These are phyloP conservation scores for Eilema griseolum DNA, from an alignment of 2,888 invertebrate genomes.

Conservation along the genomic window DNA sequence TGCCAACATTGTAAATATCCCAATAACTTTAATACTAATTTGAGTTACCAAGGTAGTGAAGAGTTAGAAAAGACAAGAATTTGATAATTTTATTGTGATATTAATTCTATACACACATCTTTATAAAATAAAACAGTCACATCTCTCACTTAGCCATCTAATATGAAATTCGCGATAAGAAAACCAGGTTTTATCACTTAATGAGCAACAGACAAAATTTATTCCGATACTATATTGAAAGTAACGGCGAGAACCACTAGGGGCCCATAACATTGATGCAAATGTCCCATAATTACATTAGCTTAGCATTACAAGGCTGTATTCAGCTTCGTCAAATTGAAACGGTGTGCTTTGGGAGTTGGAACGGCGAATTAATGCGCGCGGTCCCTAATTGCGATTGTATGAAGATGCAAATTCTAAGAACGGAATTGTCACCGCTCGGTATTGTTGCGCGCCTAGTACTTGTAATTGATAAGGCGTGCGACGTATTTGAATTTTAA, in stretches of 20 bases:
- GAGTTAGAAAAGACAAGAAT: no score
- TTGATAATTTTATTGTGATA: neutral
- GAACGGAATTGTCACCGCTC: constrained; percentile 74
- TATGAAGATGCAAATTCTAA: constrained; percentile 83
- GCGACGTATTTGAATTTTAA: constrained; percentile 81
- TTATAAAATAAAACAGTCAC: neutral
- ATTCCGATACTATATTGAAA: constrained; percentile 72
- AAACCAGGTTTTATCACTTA: constrained; percentile 27
- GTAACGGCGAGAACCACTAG: constrained; percentile 70
- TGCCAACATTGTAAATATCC: no score
- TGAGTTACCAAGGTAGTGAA: no score
- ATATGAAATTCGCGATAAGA: constrained; percentile 4
- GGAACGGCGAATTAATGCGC: constrained; percentile 50
- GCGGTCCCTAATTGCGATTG: constrained; percentile 80
- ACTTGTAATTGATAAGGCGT: constrained; percentile 85
- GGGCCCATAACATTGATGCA: constrained; percentile 77
- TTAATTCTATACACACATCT: no score
- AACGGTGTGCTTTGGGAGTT: constrained; percentile 48
- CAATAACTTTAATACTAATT: no score
- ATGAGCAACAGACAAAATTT: constrained; percentile 52
- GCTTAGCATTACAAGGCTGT: constrained; percentile 66
- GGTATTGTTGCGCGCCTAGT: constrained; percentile 70
- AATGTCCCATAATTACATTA: constrained; percentile 75
- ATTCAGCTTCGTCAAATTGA: constrained; percentile 70
- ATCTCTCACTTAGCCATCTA: neutral